Evolutionary conservation across 2,113 vertebrate species (phyloP).

Genomic region (Heterochromis multidens): DNA sequence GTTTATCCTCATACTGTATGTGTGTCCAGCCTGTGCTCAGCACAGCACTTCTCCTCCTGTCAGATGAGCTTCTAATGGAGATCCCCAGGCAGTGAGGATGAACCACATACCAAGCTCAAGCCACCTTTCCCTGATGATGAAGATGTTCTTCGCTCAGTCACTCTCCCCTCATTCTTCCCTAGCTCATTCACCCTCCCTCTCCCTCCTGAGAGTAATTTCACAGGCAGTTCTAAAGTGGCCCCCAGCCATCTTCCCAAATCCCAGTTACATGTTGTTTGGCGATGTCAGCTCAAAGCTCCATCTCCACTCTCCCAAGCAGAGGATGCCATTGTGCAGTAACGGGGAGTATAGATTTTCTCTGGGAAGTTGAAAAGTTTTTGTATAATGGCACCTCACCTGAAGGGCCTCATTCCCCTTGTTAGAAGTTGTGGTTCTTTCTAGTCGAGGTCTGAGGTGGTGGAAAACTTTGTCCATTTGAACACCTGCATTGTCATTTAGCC

Average conservation of each 20-base stretch:
- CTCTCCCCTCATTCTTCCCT: conserved; percentile 26
- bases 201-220: conserved; percentile 80
- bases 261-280: conserved; percentile 70
- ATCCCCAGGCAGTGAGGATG: conserved; percentile 64
- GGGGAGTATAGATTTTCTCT: conserved; percentile 72
- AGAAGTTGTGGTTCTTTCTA: conserved; percentile 46
- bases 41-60: conserved; percentile 64
- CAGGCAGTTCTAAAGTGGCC: conserved; percentile 77
- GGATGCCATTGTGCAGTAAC: conserved; percentile 66
- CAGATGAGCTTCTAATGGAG: conserved; percentile 71
- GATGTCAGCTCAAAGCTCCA: conserved; percentile 64
- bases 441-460: background rate
- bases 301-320: conserved; percentile 49
- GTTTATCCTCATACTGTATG: conserved; percentile 7
- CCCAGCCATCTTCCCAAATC: conserved; percentile 75
- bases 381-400: conserved; percentile 69
- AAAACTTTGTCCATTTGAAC: conserved; percentile 34
- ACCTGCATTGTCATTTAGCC: background rate
- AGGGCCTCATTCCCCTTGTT: conserved; percentile 48
- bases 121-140: conserved; percentile 66
- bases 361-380: conserved; percentile 67
- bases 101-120: conserved; percentile 53
- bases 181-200: conserved; percentile 29
- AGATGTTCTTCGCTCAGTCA: conserved; percentile 66
- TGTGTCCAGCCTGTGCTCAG: conserved; percentile 42